phyloP scores from a whole-genome alignment of 2,888 invertebrate genomes.

The Andrena dorsata region DNA sequence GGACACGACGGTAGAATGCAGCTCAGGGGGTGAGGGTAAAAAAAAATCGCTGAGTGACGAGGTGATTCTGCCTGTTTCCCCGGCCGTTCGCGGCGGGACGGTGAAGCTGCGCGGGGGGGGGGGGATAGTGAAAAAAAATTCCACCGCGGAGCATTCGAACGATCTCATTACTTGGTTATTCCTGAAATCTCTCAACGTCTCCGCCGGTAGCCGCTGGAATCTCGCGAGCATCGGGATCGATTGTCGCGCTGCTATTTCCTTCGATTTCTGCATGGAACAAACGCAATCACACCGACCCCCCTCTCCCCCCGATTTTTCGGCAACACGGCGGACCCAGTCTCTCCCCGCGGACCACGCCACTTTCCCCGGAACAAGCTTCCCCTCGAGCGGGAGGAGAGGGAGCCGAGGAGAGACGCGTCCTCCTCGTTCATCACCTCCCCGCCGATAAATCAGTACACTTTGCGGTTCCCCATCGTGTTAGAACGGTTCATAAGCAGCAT shows the following conservation, averaged over 20 bases:
- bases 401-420: slow-evolving; percentile 4
- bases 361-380: background rate
- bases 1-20: slow-evolving; percentile 50
- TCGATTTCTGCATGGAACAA: background rate
- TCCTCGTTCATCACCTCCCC: slow-evolving; percentile 81
- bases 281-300: background rate
- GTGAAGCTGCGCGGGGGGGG: background rate
- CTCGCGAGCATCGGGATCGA: background rate
- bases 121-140: slow-evolving; percentile 33
- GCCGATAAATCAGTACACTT: slow-evolving; percentile 83
- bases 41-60: slow-evolving; percentile 39
- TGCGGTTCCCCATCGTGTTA: slow-evolving; percentile 83
- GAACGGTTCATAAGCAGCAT: slow-evolving; percentile 80
- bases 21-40: slow-evolving; percentile 23
- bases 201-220: background rate
- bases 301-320: background rate
- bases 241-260: background rate
- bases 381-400: background rate
- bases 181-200: background rate
- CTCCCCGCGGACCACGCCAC: background rate
- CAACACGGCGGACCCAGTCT: background rate
- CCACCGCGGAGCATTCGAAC: slow-evolving; percentile 34
- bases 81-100: slow-evolving; percentile 20
- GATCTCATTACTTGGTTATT: slow-evolving; percentile 37
- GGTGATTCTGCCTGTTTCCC: slow-evolving; percentile 26